These are phyloP conservation scores for Macrochelys suwanniensis DNA, from an alignment of 2,797 vertebrate species.

Conservation along the genomic window DNA sequence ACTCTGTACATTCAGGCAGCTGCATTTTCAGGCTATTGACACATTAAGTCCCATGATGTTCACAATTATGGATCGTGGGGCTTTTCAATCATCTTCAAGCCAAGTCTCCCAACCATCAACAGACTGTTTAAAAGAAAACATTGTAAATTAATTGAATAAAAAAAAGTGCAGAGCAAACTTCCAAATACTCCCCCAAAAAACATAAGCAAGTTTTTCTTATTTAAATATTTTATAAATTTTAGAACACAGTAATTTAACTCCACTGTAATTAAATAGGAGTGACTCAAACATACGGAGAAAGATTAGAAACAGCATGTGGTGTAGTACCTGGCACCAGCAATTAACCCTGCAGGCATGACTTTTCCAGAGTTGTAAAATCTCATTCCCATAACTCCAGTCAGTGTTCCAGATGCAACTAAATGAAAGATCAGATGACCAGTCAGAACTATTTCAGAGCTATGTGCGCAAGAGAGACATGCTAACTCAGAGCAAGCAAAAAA, in stretches of 20 bases:
- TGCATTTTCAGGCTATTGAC: constrained; percentile 4
- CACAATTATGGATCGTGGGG: constrained; percentile 83
- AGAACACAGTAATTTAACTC: neutral
- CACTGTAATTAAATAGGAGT: neutral
- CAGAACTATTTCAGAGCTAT: constrained; percentile 6
- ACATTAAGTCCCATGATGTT: neutral
- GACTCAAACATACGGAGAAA: neutral
- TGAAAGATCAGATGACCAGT: constrained; percentile 46
- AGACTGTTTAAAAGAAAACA: constrained; percentile 82
- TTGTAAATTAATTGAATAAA: neutral
- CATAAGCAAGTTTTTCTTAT: neutral
- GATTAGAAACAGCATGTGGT: neutral
- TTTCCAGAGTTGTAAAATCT: constrained; percentile 95
- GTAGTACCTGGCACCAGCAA: constrained; percentile 92
- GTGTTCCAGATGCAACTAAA: constrained; percentile 90
- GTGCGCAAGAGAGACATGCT: neutral
- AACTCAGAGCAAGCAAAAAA: neutral
- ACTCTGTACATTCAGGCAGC: neutral
- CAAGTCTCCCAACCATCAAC: constrained; percentile 93
- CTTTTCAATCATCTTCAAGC: constrained; percentile 87
- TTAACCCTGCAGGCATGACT: constrained; percentile 95
- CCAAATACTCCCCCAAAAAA: neutral
- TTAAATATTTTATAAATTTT: neutral
- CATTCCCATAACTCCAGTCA: constrained; percentile 93
- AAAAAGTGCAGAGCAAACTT: neutral